These are phyloP conservation scores for Zoanthus solanderi DNA, from an alignment of 92 coral and sea anemone species.

Conservation along the genomic window DNA sequence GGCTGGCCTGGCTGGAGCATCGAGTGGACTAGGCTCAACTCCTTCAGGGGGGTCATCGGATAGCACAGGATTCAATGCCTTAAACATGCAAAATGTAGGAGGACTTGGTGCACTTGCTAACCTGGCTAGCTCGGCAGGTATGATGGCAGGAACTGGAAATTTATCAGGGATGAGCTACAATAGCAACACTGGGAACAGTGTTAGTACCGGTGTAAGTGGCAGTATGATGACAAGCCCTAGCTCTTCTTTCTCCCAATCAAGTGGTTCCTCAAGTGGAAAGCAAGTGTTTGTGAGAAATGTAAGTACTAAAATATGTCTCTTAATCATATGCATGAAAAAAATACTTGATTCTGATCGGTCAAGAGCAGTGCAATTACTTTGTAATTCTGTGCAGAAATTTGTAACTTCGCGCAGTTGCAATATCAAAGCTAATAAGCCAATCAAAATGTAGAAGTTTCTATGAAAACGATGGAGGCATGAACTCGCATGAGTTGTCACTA, in stretches of 20 bases:
- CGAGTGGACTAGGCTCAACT: background rate
- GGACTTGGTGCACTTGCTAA: conserved; percentile 23
- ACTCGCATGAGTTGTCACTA: too few species aligned
- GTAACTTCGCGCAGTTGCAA: too few species aligned
- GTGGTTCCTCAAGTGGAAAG: conserved; percentile 67
- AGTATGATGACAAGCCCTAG: conserved; percentile 6
- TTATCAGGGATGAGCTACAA: conserved; percentile 42
- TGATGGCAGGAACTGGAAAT: conserved; percentile 61
- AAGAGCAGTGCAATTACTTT: too few species aligned
- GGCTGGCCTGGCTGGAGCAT: conserved; percentile 53
- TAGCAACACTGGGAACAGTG: conserved; percentile 18
- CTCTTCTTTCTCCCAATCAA: conserved; percentile 45
- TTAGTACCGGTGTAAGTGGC: background rate
- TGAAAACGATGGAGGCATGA: too few species aligned
- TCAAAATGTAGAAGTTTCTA: too few species aligned
- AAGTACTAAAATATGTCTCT: conserved; percentile 44
- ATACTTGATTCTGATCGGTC: too few species aligned
- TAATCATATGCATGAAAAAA: too few species aligned
- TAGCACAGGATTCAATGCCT: conserved; percentile 16
- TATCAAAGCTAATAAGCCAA: too few species aligned
- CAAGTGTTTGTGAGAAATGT: conserved; percentile 99
- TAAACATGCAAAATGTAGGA: conserved; percentile 29
- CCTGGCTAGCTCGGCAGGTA: conserved; percentile 24
- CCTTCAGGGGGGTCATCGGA: conserved; percentile 40
- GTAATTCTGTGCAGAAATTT: too few species aligned